Evolutionary conservation across 2,888 invertebrate genomes (phyloP), one percentile per base, ranked within the genome.

Genomic region (Scaptomyza parva): DNA sequence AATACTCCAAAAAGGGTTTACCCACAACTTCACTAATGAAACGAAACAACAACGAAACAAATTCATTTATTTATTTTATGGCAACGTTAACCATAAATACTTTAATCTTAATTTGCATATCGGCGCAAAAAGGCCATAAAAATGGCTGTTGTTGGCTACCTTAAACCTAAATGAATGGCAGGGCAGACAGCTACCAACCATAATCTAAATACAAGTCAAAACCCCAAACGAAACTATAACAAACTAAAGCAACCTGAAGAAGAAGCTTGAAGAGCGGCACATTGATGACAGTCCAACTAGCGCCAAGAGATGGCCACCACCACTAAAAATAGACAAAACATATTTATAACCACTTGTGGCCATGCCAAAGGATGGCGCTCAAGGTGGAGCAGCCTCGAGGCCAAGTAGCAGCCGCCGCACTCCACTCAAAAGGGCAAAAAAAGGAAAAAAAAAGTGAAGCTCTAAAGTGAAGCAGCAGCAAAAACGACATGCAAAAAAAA

Each of bases 241-340:
- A 24, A 66, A 52, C 45, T 20, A 18, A 22, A 52, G 50, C 50
- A 51, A 50, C 26, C n/a, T n/a, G n/a, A n/a, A n/a, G n/a, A n/a
- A n/a, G n/a, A n/a, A n/a, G n/a, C n/a, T n/a, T 54, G 18, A 35
- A n/a, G 52, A 18, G 17, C 30, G 12, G 7, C 12, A 40, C 53
- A 60, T 41, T 30, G 72, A 72, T 59, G 73, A 72, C 63, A 72
- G 55, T 67, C 53, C 40, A 48, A 55, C 53, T 60, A 54, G 53
- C 59, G 52, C 50, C 37, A 43, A 48, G 22, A 33, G 39, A 45
- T 37, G 26, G 33, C 30, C 59, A 5, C n/a, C 1, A 3, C 28
- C 45, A 45, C 45, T 82, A 82, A 70, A 82, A 85, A 82, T 85
- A 82, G 78, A 64, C 44, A 53, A 72, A 63, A 64, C 64, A 65